Base-by-base conservation (phyloP, 1,140 invertebrate species). In the Plectrocnemia conspersa region DNA sequence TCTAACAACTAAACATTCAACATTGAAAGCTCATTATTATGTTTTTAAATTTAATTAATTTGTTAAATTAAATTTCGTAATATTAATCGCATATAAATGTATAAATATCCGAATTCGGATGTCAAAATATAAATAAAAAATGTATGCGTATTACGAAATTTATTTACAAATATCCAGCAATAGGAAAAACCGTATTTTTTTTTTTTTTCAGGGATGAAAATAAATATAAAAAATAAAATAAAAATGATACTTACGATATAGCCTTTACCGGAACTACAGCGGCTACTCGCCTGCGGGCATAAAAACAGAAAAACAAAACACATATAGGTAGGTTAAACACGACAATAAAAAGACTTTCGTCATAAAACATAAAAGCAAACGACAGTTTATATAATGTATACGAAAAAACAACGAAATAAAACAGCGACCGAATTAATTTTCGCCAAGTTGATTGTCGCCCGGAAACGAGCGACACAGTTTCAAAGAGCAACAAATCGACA, bases 251-350 rank as follows among this genome's bases (percentile, higher is more conserved):
- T 88, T 80, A 88, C 85, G 84, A 88, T 86, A 86, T 88, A 88
- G 82, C 85, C 85, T 83, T 86, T 86, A 79, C 85, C 85, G 78
- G 85, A 87, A 80, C 85, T 88, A 80, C 84, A 86, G 77, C 84
- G 81, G 79, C 84, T 87, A 82, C 85, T 88, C 73, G 84, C 85
- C 85, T 87, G 80, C 74, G 77, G 78, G 72, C 70, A 75, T 56
- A 56, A 62, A 62, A 62, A 62, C 53, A 61, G 55, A 62, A 62
- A 54, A 58, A 62, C 56, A 56, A 61, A 61, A 61, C 52, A 61
- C 54, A 61, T 61, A 61, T 60, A 61, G 55, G 42, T 46, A 45
- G 52, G 59, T 61, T 61, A 61, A 61, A 56, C 50, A 61, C 50
- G 50, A 53, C 58, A 59, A 52, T 60, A 55, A 56, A 60, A 41